Conservation (phyloP, 2,113 vertebrate species). For the Pseudorhombus dupliciocellatus region DNA sequence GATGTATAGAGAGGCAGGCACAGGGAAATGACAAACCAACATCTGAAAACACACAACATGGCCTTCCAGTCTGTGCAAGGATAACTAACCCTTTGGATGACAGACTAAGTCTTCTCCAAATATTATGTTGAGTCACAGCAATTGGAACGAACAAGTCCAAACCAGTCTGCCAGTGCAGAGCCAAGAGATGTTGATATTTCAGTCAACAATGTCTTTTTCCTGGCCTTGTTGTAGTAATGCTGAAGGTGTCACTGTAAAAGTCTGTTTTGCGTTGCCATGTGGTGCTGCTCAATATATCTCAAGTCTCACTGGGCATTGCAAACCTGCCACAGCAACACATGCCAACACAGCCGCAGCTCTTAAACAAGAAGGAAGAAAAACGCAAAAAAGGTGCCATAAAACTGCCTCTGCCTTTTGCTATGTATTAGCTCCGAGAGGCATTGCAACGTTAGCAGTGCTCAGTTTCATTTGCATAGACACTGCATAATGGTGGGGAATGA, state of each 20-base stretch:
- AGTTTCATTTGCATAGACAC: not conserved
- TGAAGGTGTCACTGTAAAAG: conserved; percentile 6
- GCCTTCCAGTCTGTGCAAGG: not conserved
- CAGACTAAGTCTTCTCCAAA: conserved; percentile 19
- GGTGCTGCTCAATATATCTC: not conserved
- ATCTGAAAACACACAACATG: conserved; percentile 21
- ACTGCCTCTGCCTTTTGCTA: not conserved
- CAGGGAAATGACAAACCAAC: conserved; percentile 19
- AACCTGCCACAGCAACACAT: not conserved
- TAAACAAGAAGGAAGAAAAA: not conserved
- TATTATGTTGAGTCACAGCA: conserved; percentile 2
- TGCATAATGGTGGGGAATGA: not conserved
- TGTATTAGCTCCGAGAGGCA: not conserved
- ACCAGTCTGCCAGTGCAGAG: not conserved
- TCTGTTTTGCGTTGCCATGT: not conserved
- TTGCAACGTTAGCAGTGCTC: not conserved
- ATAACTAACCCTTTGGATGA: conserved; percentile 16
- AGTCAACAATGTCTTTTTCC: not conserved
- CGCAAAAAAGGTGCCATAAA: not conserved
- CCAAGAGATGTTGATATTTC: not conserved
- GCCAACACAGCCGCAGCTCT: not conserved
- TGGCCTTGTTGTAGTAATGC: not conserved
- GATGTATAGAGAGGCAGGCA: conserved; percentile 17
- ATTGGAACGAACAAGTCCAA: conserved; percentile 2
- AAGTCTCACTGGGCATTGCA: conserved; percentile 14